A percentile compares a stretch with the other conserved stretches of the same genome.
These are phyloP conservation scores for Metallyticus violacea DNA, from an alignment of 2,888 invertebrate genomes.

Conservation along the genomic window DNA sequence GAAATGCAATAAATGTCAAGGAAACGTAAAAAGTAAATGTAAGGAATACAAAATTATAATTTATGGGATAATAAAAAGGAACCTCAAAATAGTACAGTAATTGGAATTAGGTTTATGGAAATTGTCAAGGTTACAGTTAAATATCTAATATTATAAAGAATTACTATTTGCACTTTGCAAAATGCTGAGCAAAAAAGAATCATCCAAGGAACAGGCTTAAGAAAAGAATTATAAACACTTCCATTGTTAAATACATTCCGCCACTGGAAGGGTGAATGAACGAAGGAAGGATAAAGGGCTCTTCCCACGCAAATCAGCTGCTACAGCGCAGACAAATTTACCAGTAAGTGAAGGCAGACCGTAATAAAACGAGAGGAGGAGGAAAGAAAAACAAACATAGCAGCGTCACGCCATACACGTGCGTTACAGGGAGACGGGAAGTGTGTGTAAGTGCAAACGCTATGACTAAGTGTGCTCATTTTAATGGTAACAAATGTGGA, in stretches of 20 bases:
- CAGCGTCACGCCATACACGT: neutral
- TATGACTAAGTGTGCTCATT: neutral
- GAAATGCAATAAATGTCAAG: no score
- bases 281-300: neutral
- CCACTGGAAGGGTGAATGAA: neutral
- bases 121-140: no score
- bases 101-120: no score
- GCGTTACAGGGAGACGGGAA: neutral
- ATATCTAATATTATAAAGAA: no score
- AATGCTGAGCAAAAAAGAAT: no score
- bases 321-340: neutral
- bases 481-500: neutral
- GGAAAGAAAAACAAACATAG: neutral
- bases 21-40: no score
- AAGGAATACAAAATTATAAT: no score
- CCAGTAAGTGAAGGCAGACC: neutral
- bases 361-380: neutral
- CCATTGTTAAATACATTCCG: neutral
- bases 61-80: no score
- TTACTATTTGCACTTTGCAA: no score
- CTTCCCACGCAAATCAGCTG: neutral
- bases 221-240: no score
- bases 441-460: neutral
- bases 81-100: no score
- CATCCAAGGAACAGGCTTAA: no score